phyloP scores from a whole-genome alignment of 2,888 invertebrate species.

The Latrodectus elegans region DNA sequence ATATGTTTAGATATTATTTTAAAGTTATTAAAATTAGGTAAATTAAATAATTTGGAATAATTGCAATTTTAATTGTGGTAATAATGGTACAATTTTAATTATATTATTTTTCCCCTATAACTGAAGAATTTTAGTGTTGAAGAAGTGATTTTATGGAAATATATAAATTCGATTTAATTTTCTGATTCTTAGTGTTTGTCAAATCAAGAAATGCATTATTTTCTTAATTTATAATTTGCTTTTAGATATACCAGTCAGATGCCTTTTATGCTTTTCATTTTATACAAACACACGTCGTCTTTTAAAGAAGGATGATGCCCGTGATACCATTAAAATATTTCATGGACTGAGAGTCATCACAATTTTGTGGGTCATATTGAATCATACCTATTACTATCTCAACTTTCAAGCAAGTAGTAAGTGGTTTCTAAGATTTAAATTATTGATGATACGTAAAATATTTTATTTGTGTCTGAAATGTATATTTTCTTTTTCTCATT shows the following conservation, averaged over 20 bases:
- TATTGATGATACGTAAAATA: no score
- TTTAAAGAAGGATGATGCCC: constrained; percentile 44
- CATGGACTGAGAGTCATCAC: constrained; percentile 62
- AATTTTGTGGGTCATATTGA: constrained; percentile 56
- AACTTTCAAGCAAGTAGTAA: constrained; percentile 38
- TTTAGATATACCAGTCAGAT: constrained; percentile 18
- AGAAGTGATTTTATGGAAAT: neutral
- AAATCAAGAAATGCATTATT: neutral
- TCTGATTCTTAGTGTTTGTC: neutral
- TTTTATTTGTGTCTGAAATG: no score
- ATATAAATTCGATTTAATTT: neutral
- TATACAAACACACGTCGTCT: constrained; percentile 42
- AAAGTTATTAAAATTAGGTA: no score
- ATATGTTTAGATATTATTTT: no score
- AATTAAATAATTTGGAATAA: no score
- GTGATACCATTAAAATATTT: constrained; percentile 56
- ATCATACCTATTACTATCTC: constrained; percentile 50
- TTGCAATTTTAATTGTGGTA: no score
- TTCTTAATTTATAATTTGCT: neutral
- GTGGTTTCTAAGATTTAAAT: neutral
- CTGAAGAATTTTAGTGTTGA: neutral
- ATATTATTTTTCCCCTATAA: neutral
- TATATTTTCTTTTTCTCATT: no score
- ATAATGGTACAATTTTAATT: neutral
- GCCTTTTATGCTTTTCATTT: constrained; percentile 48